Evolutionary conservation across 2,888 invertebrate genomes (phyloP), one percentile per base, ranked within the genome.

Genomic region (Didymodactylos carnosus): DNA sequence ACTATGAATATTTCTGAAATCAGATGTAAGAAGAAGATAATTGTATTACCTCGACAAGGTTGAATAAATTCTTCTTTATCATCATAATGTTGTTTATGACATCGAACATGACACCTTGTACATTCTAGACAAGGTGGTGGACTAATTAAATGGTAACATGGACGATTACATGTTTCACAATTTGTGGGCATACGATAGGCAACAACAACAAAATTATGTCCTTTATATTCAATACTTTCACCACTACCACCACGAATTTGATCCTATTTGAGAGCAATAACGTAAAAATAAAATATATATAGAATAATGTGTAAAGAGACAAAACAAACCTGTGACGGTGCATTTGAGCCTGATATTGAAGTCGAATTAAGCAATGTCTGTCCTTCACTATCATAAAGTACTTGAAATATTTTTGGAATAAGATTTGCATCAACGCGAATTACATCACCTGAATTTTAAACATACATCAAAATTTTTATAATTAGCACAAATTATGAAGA

Each of bases 341-440:
- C 7, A 62, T 62, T 29, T 19, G n/a, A 35, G 16, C 29, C 27
- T 19, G 35, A 27, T 8, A 11, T 2, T 10, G 62, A 35, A 11
- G 35, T 6, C 1, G 35, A 11, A 62, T 8, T 62, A 10, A 35
- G 35, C 11, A 62, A 8, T 35, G 62, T 27, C 19, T 35, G 29
- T n/a, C 19, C 35, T 35, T 62, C 19, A 62, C 62, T 62, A 39
- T 75, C 75, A 70, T 69, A 75, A 14, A 72, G 27, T 39, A 75
- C 69, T 51, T 72, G 75, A 25, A 75, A 97, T 85, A 98, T 98
- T 84, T 94, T 89, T 80, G 97, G 97, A 85, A 98, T 94, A 87
- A 97, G 94, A 88, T 92, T 93, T 84, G 94, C 92, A 87, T 95
- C 94, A 74, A 94, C 97, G 83, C 95, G 89, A 83, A 97, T 94